Evolutionary conservation across 2,888 invertebrate genomes (phyloP), one percentile per base, ranked within the genome.

Genomic region (Uloborus plumipes): DNA sequence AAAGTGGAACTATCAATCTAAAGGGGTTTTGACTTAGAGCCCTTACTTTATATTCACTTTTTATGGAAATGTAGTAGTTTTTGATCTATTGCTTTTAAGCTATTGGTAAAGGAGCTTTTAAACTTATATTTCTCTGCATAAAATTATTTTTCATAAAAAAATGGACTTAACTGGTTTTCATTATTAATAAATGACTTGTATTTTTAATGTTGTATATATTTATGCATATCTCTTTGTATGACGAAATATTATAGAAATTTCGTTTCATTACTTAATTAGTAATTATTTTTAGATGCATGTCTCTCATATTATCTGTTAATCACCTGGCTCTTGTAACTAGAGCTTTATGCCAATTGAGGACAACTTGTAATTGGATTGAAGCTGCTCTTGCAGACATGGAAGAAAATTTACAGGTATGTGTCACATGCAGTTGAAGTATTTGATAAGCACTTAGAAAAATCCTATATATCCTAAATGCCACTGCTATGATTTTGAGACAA

Each of bases 251-350:
- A 6, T 11, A 53, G 11, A 53, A 6, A 53, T 53, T 18, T 53
- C 3, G 3, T 53, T 53, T 53, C 4, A 53, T 9, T 53, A 53
- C 11, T 53, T n/a, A 53, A 53, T 53, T 53, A 58, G 22, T 59
- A 22, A 58, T 26, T 53, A 58, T 78, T 86, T 86, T 14, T 85
- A 89, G 93, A 86, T 92, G 93, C 58, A 92, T 92, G 47, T 92
- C 93, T 16, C 88, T 93, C 72, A 92, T 92, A 1, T 88, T 93
- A 64, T 92, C 93, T 13, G 93, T 93, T 2, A 92, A 92, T 58
- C 93, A 93, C 86, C 89, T 93, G 83, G 93, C 93, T 0, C 88
- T 93, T 64, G 91, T 93, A n/a, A 92, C 92, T 4, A 91, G 91
- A 84, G 92, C 92, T 78, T 88, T 88, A 13, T 89, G 89, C 64